Evolutionary conservation across 2,113 vertebrate species (phyloP), one percentile per base, ranked within the genome.

Genomic region (Regulus satrapa): DNA sequence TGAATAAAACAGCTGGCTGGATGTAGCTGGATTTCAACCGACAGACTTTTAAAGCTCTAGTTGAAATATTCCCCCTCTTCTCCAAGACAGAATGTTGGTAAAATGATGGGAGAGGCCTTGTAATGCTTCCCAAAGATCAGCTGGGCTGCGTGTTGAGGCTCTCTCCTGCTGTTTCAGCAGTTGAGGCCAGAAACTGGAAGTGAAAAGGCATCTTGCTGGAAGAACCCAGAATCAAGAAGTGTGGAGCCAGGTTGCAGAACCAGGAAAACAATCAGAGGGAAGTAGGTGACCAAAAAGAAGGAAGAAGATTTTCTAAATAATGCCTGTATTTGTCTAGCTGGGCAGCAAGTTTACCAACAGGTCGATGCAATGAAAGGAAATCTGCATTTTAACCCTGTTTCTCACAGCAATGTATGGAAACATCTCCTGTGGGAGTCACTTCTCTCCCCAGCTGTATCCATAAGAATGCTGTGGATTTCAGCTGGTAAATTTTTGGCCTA

Each of bases 281-380:
- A 96, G 90, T 84, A 89, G 45, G 78, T 77, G 68, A 92, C 68
- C 56, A 14, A 66, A 93, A 96, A 95, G 85, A 43, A 94, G 79
- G 89, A 97, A 96, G 89, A 68, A 80, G 40, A 38, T n/a, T 92
- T 96, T 92, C 94, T 92, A 71, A 92, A 78, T 32, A 63, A 52
- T 86, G 55, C 10, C 31, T 71, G 31, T 73, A 8, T 62, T 71
- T 85, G 58, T 80, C 82, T 55, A 25, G n/a, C 34, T 55, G 58
- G 73, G 46, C 66, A 28, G 25, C 45, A 59, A 43, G 89, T 61
- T 68, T 69, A 64, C 34, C n/a, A 19, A 25, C 10, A 72, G 86
- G 31, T 32, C 45, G 19, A 18, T n/a, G 54, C 23, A 40, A 73
- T n/a, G 10, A 38, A 45, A 74, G 51, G 40, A 61, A 73, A 58